A percentile compares a stretch with the other conserved stretches of the same genome.
phyloP scores from a whole-genome alignment of 53 echinoderm and acorn worm genomes.

The Paracentrotus lividus region DNA sequence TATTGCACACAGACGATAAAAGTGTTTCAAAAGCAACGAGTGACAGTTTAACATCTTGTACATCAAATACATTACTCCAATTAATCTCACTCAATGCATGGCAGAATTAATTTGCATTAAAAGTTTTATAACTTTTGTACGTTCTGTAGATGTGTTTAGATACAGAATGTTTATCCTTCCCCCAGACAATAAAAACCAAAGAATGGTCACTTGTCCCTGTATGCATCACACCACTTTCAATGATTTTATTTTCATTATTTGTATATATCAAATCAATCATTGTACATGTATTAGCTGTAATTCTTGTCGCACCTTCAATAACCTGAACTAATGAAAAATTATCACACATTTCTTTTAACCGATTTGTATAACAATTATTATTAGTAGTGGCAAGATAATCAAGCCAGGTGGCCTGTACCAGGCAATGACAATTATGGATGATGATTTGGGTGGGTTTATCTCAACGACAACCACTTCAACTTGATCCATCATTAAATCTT shows the following conservation, averaged over 20 bases:
- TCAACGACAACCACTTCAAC: not conserved
- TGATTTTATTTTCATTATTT: not conserved
- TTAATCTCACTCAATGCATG: too few species aligned
- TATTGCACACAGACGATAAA: too few species aligned
- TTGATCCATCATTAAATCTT: constrained; percentile 12
- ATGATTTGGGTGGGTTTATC: constrained; percentile 22
- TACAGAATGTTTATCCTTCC: not conserved
- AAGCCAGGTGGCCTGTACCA: constrained; percentile 20
- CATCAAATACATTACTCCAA: too few species aligned
- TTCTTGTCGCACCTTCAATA: not conserved
- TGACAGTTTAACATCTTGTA: too few species aligned
- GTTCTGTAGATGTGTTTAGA: not conserved
- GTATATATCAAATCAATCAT: not conserved
- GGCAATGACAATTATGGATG: not conserved
- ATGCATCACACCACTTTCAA: constrained; percentile 17
- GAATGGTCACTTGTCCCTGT: not conserved
- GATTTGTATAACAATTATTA: not conserved
- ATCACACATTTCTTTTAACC: too few species aligned
- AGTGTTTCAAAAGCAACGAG: too few species aligned
- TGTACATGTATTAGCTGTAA: not conserved
- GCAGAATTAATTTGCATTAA: not conserved
- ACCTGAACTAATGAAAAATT: not conserved
- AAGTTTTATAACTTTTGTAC: not conserved
- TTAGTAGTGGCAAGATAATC: not conserved
- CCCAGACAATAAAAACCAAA: not conserved